Conservation (phyloP, 1,140 invertebrate species). For the Pissodes strobi region DNA sequence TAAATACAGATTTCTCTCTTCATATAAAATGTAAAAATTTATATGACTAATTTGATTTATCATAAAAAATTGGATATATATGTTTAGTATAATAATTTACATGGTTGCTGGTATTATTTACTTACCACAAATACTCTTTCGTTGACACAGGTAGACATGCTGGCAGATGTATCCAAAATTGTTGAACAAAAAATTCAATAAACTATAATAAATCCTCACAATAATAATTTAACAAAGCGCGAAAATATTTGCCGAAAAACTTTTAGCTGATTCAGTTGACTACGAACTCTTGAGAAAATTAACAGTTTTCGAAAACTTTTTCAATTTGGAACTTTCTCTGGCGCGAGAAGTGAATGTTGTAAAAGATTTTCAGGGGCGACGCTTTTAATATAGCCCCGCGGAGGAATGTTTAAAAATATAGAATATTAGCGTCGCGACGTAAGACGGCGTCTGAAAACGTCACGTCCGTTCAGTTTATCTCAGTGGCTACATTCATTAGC, state of each 20-base stretch:
- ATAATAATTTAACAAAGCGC: not conserved
- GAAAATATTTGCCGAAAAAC: no score
- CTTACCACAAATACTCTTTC: not conserved
- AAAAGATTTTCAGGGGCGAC: slow-evolving; percentile 7
- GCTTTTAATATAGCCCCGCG: slow-evolving; percentile 12
- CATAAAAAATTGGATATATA: no score
- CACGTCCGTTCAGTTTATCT: slow-evolving; percentile 4
- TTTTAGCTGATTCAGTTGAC: not conserved
- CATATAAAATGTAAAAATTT: no score
- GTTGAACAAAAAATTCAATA: not conserved
- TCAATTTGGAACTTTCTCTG: slow-evolving; percentile 6
- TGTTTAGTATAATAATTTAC: no score
- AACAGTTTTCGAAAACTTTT: slow-evolving; percentile 7
- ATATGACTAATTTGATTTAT: no score
- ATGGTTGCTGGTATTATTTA: no score
- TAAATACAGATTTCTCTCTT: no score
- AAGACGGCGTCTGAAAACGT: slow-evolving; percentile 8
- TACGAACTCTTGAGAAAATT: not conserved
- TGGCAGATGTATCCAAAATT: not conserved
- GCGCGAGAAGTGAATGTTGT: slow-evolving; percentile 11
- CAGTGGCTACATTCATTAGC: slow-evolving; percentile 3
- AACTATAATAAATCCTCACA: no score
- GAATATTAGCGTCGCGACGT: slow-evolving; percentile 13
- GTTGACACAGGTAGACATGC: not conserved
- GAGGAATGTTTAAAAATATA: slow-evolving; percentile 19